These are phyloP conservation scores for Cherax quadricarinatus DNA, from an alignment of 1,140 invertebrate species.

Conservation along the genomic window DNA sequence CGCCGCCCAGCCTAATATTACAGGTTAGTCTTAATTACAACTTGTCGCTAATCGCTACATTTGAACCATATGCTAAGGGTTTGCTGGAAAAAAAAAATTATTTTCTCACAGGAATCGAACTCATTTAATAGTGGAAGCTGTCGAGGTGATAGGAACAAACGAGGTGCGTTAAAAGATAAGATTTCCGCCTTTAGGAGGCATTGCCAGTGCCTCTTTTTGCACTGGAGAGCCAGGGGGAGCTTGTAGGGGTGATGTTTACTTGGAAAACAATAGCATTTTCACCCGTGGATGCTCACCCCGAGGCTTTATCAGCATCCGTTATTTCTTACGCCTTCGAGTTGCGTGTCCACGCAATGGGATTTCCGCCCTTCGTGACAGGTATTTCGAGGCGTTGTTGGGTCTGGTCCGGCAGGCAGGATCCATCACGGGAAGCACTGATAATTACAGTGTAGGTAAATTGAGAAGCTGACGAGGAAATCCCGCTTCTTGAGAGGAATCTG, in stretches of 20 bases:
- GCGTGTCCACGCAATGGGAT: slow-evolving; percentile 19
- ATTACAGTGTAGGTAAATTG: slow-evolving; percentile 69
- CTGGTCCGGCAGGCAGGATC: slow-evolving; percentile 45
- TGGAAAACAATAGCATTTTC: slow-evolving; percentile 43
- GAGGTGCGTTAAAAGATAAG: background rate
- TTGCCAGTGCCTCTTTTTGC: background rate
- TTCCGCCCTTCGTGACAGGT: slow-evolving; percentile 8
- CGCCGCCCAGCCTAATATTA: slow-evolving; percentile 51
- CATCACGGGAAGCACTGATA: slow-evolving; percentile 68
- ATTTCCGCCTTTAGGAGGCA: slow-evolving; percentile 31
- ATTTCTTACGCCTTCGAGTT: slow-evolving; percentile 8
- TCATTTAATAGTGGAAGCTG: background rate
- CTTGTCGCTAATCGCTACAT: slow-evolving; percentile 61
- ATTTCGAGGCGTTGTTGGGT: slow-evolving; percentile 5
- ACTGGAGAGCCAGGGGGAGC: background rate
- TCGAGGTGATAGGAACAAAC: background rate
- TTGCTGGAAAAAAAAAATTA: slow-evolving; percentile 19
- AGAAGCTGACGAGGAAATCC: slow-evolving; percentile 68
- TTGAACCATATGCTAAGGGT: slow-evolving; percentile 49
- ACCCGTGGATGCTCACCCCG: slow-evolving; percentile 3
- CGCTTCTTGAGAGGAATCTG: slow-evolving; percentile 62
- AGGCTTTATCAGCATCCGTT: background rate
- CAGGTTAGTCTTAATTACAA: slow-evolving; percentile 63
- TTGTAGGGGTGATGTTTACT: slow-evolving; percentile 14
- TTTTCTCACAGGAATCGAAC: slow-evolving; percentile 23